Percentiles rank a stretch among this genome's conserved stretches.
Evolutionary conservation across 1,140 invertebrate genomes (phyloP).

Genomic region (Zaprionus vittiger): DNA sequence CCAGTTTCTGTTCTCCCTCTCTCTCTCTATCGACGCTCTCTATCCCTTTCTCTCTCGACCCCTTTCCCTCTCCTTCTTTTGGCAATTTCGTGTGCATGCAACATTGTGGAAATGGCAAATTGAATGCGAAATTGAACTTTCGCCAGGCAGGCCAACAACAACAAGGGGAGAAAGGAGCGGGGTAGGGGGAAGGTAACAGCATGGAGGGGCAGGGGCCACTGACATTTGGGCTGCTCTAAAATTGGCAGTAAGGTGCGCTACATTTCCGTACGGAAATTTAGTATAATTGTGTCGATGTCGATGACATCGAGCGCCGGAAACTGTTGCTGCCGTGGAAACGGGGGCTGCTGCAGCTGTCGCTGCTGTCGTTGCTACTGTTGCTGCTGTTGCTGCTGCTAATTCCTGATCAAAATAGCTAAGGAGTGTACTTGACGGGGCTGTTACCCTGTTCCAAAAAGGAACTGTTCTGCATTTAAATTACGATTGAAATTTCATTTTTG

Average conservation of each 20-base stretch:
- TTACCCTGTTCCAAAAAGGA: neutral
- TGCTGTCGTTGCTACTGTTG: too few species aligned
- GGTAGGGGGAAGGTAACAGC: neutral
- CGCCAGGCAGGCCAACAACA: conserved; percentile 35
- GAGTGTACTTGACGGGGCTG: neutral
- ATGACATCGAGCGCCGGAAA: conserved; percentile 72
- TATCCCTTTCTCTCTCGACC: neutral
- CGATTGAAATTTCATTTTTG: too few species aligned
- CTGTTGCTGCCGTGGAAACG: conserved; percentile 51
- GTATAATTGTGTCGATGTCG: conserved; percentile 73
- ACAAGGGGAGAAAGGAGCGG: neutral
- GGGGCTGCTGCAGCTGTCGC: neutral
- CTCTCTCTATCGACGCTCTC: neutral
- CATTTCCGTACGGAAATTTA: conserved; percentile 74
- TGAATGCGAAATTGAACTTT: conserved; percentile 82
- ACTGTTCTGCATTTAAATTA: too few species aligned
- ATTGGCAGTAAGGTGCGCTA: conserved; percentile 40
- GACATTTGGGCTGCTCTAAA: conserved; percentile 18
- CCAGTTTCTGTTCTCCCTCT: neutral
- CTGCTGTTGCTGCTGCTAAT: neutral
- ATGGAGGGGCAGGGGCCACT: neutral
- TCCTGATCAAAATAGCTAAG: neutral
- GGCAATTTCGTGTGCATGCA: conserved; percentile 52
- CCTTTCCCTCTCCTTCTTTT: neutral
- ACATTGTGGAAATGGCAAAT: conserved; percentile 73